Conservation (phyloP, 2,888 invertebrate species). For the Athrips mouffetella region DNA sequence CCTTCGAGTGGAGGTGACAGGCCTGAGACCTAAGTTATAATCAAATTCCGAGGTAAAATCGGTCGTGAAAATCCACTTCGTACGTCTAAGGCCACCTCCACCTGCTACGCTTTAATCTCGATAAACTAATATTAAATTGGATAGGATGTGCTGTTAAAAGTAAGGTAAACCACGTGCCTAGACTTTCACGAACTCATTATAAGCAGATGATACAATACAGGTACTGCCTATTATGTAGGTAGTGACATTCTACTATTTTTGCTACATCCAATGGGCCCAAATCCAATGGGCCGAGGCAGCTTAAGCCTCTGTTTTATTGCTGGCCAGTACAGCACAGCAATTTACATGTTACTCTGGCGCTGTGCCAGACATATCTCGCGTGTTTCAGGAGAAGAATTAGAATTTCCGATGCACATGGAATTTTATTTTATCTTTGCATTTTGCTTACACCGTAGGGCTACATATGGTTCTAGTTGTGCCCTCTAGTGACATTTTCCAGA, state of each 20-base stretch:
- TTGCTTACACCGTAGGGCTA: not conserved
- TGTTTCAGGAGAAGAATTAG: not conserved
- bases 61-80: not conserved
- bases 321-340: conserved; percentile 8
- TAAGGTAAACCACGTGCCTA: not conserved
- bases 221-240: not conserved
- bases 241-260: no score
- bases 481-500: not conserved
- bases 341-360: conserved; percentile 14
- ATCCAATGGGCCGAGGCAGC: not conserved
- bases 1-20: conserved; percentile 29
- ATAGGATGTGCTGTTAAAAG: not conserved
- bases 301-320: conserved; percentile 7
- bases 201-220: not conserved
- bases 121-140: conserved; percentile 5
- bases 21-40: conserved; percentile 26
- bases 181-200: not conserved
- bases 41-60: conserved; percentile 17
- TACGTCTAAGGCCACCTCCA: no score
- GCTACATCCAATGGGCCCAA: no score
- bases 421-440: not conserved
- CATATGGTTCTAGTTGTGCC: not conserved
- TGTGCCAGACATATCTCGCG: conserved; percentile 7
- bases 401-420: not conserved
- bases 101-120: not conserved